Conservation (phyloP, 2,797 vertebrate genomes). For the Lacerta agilis region DNA sequence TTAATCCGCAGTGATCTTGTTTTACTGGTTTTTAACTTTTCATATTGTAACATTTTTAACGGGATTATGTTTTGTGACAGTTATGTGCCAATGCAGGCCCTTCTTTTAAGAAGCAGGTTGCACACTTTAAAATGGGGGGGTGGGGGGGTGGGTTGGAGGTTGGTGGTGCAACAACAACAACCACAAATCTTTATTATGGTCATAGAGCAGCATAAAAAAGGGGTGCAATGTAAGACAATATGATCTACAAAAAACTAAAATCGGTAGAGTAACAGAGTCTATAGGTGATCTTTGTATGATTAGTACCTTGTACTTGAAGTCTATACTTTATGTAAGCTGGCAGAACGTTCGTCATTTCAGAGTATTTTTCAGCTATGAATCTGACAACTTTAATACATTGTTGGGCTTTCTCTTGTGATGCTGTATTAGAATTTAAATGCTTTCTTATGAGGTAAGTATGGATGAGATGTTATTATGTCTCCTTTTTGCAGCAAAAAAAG, state of each 20-base stretch:
- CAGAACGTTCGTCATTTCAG: neutral
- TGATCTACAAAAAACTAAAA: neutral
- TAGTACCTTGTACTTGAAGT: neutral
- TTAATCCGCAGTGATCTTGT: neutral
- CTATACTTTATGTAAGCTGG: accelerated
- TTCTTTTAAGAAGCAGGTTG: neutral
- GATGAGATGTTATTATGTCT: neutral
- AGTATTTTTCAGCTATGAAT: conserved; percentile 1
- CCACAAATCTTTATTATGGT: too few relatives aligned
- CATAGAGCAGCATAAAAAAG: neutral
- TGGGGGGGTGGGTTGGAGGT: too few relatives aligned
- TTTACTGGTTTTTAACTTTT: neutral
- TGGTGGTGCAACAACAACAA: too few relatives aligned
- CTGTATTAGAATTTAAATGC: neutral
- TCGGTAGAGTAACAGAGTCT: conserved; percentile 5
- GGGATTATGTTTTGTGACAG: neutral
- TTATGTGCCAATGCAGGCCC: neutral
- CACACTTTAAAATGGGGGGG: neutral
- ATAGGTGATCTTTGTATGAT: neutral
- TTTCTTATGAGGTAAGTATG: neutral
- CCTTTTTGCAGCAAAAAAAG: neutral
- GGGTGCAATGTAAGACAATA: neutral
- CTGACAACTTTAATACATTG: neutral
- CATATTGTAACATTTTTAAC: neutral
- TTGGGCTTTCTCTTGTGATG: neutral